Base-by-base conservation (phyloP, 2,888 invertebrate genomes). In the Oligia strigilis region DNA sequence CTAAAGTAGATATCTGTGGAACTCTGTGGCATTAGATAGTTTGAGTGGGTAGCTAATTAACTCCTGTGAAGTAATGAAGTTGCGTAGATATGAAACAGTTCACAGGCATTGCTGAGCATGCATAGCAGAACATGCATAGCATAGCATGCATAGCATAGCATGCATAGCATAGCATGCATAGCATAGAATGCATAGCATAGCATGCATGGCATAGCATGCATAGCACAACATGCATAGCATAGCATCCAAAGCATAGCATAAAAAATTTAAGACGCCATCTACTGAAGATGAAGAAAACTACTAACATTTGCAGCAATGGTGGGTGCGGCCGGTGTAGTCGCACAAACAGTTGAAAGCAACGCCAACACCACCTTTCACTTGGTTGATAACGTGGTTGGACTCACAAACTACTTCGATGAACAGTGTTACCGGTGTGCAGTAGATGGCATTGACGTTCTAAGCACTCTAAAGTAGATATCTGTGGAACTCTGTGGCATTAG, bases 401-500 rank as follows among this genome's bases (percentile, higher is more conserved):
- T 49, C 2, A 1, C 17, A 72, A 62, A 17, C 19, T 23, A 23
- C 14, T 58, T 60, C 1, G 0, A 14, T 17, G 23, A 13, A 67
- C 0, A 75, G 14, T 78, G 0, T 29, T 49, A n/a, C 4, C 9
- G 17, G 70, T 13, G 11, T 36, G 4, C 52, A 40, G 23, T 73
- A 87, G 87, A 88, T 88, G 87, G 87, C 87, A 43, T 55, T 66
- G 46, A 23, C 5, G 58, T 69, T 29, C 19, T n/a, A 9, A 19
- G n/a, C 2, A 17, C 8, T 46, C 13, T 52, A 62, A 1, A 17
- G 14, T 23, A 4, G 14, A 43, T 14, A 1, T 23, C 17, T 36
- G 11, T 23, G 58, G 58, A 9, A 11, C 58, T 58, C 23, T 19
- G 19, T 55, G 17, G 6, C 1, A 6, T 19, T 19, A 55, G 4